phyloP scores from a whole-genome alignment of 2,113 vertebrate genomes.

The Callaeas wilsoni region DNA sequence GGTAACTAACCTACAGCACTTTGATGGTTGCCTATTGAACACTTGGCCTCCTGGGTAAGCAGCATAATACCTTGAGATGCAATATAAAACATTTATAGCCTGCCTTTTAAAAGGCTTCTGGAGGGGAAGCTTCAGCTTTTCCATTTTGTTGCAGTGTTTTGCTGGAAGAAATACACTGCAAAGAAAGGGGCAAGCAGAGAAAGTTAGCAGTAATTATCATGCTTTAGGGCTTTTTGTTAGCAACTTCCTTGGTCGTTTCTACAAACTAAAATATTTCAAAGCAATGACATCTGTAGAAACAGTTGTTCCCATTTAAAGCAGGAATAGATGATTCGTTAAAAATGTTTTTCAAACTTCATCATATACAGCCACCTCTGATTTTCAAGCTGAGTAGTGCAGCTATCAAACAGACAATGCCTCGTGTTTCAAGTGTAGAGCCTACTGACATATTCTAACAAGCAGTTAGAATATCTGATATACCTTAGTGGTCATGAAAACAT shows the following conservation, averaged over 20 bases:
- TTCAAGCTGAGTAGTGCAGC: neutral
- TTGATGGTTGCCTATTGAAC: neutral
- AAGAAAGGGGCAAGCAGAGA: neutral
- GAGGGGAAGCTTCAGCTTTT: conserved; percentile 25
- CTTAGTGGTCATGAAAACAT: neutral
- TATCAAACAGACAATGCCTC: neutral
- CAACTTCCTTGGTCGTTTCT: neutral
- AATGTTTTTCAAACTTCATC: neutral
- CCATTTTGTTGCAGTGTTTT: neutral
- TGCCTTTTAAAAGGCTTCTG: conserved; percentile 22
- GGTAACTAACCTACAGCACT: conserved; percentile 2
- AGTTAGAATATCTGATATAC: neutral
- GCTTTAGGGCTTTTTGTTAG: neutral
- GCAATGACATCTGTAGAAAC: neutral
- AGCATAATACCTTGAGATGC: neutral
- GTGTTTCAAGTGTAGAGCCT: neutral
- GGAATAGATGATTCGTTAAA: neutral
- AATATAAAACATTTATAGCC: conserved; percentile 31
- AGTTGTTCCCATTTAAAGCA: neutral
- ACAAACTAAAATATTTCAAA: neutral
- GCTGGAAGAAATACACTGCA: neutral
- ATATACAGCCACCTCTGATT: neutral
- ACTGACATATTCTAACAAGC: neutral
- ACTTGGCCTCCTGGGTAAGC: conserved; percentile 1
- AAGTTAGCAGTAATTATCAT: neutral